Evolutionary conservation across 2,888 invertebrate genomes (phyloP), one percentile per base, ranked within the genome.

Genomic region (Torymus aiolomorphi): DNA sequence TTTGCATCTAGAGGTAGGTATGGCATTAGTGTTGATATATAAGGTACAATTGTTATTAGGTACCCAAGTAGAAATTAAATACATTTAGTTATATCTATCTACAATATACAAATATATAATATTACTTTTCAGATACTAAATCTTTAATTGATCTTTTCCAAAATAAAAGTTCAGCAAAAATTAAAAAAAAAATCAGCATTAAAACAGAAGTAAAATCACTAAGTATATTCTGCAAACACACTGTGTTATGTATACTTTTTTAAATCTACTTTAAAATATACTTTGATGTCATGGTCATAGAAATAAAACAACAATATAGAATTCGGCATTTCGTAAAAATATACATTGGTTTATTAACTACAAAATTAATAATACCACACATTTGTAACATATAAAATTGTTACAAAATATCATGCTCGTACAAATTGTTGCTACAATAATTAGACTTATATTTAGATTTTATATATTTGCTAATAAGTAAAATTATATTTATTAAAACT

Each of bases 151-250:
- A 31, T 31, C 91, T 80, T 91, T 90, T 83, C 90, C 90, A 78
- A 91, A 92, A 74, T 91, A 89, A 88, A 94, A 93, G 84, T 92
- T 90, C 0, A 94, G 93, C 76, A 94, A 89, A 82, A 91, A 90
- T 84, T 92, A 90, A 2, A 90, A 86, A 62, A 94, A 90, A 85
- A 92, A 92, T 92, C 91, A 18, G 93, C 93, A 65, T 94, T 89
- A 73, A 92, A 89, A 80, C 91, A 91, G 94, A 92, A 18, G 91
- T 91, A 85, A 92, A 93, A 71, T 90, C 85, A 79, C 87, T 86
- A n/a, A n/a, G n/a, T n/a, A 85, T 93, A 93, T 83, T 92, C 91
- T 14, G 91, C 90, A 86, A 91, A 91, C 63, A 93, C 88, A 85
- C 80, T 84, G 10, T 75, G 79, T 78, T 83, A 20, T 75, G 65